A percentile compares a stretch with the other conserved stretches of the same genome.
phyloP scores from a whole-genome alignment of 2,888 invertebrate species.

The Eucriotettix oculatus region DNA sequence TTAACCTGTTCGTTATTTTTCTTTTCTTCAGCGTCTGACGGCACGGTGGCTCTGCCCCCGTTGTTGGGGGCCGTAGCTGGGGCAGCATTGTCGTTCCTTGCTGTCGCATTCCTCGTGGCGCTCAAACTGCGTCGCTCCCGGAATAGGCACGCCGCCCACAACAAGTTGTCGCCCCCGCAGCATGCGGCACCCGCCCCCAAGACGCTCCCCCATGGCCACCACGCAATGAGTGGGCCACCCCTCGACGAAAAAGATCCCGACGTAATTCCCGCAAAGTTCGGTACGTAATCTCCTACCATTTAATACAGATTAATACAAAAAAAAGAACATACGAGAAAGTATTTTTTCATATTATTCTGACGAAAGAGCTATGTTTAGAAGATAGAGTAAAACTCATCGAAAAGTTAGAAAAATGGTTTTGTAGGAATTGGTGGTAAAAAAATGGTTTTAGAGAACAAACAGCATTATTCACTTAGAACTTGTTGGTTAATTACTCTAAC shows the following conservation, averaged over 20 bases:
- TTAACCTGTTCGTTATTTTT: background rate
- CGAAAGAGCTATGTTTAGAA: too few relatives aligned
- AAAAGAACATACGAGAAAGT: too few relatives aligned
- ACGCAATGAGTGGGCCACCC: constrained; percentile 1
- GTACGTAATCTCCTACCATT: constrained; percentile 16
- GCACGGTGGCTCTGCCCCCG: constrained; percentile 32
- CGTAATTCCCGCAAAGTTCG: constrained; percentile 58
- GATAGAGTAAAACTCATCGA: too few relatives aligned
- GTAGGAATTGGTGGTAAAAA: too few relatives aligned
- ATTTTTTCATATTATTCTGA: too few relatives aligned
- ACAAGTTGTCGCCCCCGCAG: constrained; percentile 16
- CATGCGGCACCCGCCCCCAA: constrained; percentile 20
- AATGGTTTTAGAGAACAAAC: too few relatives aligned
- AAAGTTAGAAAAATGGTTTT: too few relatives aligned
- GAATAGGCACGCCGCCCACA: constrained; percentile 21
- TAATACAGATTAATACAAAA: too few relatives aligned
- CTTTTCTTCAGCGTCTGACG: constrained; percentile 38
- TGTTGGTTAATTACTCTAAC: too few relatives aligned
- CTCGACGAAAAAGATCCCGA: constrained; percentile 49
- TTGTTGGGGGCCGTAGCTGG: constrained; percentile 37
- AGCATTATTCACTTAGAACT: too few relatives aligned
- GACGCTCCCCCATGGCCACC: constrained; percentile 6
- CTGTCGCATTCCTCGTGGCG: constrained; percentile 32
- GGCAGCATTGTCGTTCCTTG: constrained; percentile 32
- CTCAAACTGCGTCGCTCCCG: constrained; percentile 30